Evolutionary conservation across 64 coral and sea anemone species (phyloP).

Genomic region (Hydrozoanthus tunicans): DNA sequence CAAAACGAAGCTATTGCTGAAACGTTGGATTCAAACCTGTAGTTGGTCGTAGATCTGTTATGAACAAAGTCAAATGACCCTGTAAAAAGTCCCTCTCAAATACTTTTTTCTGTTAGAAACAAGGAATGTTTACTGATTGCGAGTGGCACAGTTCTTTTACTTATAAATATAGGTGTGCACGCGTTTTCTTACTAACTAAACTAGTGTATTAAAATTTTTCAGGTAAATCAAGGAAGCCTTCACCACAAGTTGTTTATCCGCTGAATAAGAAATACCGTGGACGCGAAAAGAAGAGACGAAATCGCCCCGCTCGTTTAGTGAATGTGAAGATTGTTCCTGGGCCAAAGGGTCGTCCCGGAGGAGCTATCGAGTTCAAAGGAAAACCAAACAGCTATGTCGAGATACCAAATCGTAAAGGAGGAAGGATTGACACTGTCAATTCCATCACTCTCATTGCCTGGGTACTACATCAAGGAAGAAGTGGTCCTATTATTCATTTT

Average conservation of each 20-base stretch:
- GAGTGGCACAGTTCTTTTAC: too few relatives aligned
- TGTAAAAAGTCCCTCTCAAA: too few relatives aligned
- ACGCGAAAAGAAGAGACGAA: constrained; percentile 59
- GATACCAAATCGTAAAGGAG: constrained; percentile 56
- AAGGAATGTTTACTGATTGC: too few relatives aligned
- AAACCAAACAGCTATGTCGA: constrained; percentile 65
- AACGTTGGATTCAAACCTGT: too few relatives aligned
- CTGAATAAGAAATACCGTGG: constrained; percentile 45
- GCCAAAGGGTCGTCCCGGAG: constrained; percentile 50
- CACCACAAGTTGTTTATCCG: constrained; percentile 67
- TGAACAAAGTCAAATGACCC: too few relatives aligned
- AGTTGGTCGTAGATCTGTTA: too few relatives aligned
- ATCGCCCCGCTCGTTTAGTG: constrained; percentile 3
- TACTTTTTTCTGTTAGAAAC: too few relatives aligned
- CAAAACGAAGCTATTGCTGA: too few relatives aligned
- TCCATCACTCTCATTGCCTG: constrained; percentile 74
- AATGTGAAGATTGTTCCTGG: constrained; percentile 28
- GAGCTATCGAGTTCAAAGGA: constrained; percentile 55
- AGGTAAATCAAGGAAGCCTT: too few relatives aligned
- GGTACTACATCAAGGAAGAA: constrained; percentile 42
- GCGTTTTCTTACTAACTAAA: too few relatives aligned
- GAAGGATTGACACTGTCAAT: constrained; percentile 56
- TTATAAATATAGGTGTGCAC: too few relatives aligned
- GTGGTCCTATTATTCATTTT: not conserved
- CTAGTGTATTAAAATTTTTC: too few relatives aligned